Conservation (phyloP, 2,797 vertebrate species). For the Knipowitschia caucasica region DNA sequence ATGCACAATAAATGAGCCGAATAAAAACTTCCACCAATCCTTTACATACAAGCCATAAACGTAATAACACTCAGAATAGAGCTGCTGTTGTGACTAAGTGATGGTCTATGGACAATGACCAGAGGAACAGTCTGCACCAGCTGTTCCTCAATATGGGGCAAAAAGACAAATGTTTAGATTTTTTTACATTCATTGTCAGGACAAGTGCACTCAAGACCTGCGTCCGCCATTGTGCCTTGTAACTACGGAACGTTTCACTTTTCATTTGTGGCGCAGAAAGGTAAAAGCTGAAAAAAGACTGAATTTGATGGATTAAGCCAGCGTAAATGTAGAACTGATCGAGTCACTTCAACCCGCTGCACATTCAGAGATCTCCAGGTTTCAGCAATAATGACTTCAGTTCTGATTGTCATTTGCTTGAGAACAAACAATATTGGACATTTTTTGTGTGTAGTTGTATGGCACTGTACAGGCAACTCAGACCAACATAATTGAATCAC, state of each 20-base stretch:
- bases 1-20: conserved; percentile 95
- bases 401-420: conserved; percentile 68
- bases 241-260: conserved; percentile 36
- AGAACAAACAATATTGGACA: conserved; percentile 5
- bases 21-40: conserved; percentile 79
- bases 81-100: conserved; percentile 24
- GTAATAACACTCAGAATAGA: conserved; percentile 69
- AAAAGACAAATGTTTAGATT: conserved; percentile 23
- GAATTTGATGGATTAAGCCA: conserved; percentile 10
- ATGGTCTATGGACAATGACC: background rate
- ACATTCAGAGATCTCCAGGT: conserved; percentile 14
- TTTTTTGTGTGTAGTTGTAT: conserved; percentile 28
- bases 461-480: conserved; percentile 61
- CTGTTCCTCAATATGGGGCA: conserved; percentile 14
- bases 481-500: conserved; percentile 21
- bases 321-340: conserved; percentile 1
- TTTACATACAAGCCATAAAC: conserved; percentile 77
- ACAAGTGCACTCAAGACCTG: conserved; percentile 43
- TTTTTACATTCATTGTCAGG: conserved; percentile 74
- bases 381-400: conserved; percentile 44
- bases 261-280: conserved; percentile 21
- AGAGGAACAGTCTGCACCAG: conserved; percentile 10
- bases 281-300: conserved; percentile 20
- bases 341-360: conserved; percentile 40
- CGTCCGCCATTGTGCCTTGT: conserved; percentile 44